Evolutionary conservation across 1,140 invertebrate species (phyloP).

Genomic region (Semibalanus balanoides): DNA sequence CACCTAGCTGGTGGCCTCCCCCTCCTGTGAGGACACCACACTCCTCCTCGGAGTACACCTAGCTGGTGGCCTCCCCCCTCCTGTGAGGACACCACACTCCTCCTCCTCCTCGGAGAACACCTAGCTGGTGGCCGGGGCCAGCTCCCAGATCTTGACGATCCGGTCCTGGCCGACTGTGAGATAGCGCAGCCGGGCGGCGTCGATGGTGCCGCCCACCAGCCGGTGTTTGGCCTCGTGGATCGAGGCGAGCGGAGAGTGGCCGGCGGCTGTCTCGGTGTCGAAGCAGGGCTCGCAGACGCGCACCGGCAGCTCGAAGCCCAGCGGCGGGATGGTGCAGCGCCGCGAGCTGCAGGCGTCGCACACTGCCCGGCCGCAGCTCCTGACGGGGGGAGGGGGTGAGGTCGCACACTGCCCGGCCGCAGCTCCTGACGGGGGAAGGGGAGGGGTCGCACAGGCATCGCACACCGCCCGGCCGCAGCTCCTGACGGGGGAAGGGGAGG

Average conservation of each 20-base stretch:
- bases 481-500: conserved; percentile 19
- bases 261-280: conserved; percentile 60
- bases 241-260: conserved; percentile 39
- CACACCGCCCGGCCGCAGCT: conserved; percentile 86
- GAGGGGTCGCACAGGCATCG: no score
- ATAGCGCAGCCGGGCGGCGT: conserved; percentile 67
- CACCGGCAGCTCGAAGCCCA: conserved; percentile 97
- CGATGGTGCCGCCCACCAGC: conserved; percentile 72
- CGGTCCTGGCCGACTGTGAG: conserved; percentile 49
- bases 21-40: no score
- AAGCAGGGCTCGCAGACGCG: conserved; percentile 87
- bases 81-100: no score
- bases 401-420: no score
- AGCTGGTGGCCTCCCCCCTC: no score
- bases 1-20: no score
- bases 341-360: conserved; percentile 82
- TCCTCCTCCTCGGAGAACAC: no score
- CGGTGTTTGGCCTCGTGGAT: conserved; percentile 83
- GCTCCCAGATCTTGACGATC: conserved; percentile 16
- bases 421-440: no score
- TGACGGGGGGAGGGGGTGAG: conserved; percentile 6
- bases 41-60: no score
- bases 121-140: not conserved
- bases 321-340: conserved; percentile 72
- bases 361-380: conserved; percentile 78